These are phyloP conservation scores for Lampropteryx suffumata DNA, from an alignment of 2,888 invertebrate genomes.

Conservation along the genomic window DNA sequence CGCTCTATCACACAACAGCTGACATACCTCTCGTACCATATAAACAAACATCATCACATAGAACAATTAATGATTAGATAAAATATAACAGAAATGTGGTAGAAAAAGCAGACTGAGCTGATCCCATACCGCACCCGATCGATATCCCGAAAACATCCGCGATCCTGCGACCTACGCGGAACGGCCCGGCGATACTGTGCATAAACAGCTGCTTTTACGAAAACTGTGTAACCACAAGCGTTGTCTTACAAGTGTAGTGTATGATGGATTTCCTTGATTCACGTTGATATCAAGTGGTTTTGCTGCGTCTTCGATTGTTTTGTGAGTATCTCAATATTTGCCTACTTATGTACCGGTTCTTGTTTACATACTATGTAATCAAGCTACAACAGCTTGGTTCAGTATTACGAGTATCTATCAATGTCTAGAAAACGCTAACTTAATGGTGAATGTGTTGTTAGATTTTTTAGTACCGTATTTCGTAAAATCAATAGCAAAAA, in stretches of 20 bases:
- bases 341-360: constrained; percentile 43
- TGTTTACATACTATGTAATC: constrained; percentile 39
- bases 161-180: constrained; percentile 53
- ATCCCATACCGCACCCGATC: constrained; percentile 57
- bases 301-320: constrained; percentile 54
- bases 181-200: constrained; percentile 65
- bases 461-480: no score
- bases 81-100: constrained; percentile 34
- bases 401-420: constrained; percentile 23
- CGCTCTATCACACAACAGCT: constrained; percentile 57
- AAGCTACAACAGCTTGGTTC: constrained; percentile 17
- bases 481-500: neutral
- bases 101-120: constrained; percentile 35
- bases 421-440: constrained; percentile 10
- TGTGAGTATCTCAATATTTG: constrained; percentile 52
- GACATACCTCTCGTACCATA: constrained; percentile 52
- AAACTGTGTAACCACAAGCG: constrained; percentile 44
- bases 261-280: constrained; percentile 69
- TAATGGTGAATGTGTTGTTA: no score
- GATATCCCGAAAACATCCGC: constrained; percentile 61
- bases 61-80: constrained; percentile 29
- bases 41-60: constrained; percentile 56
- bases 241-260: constrained; percentile 62
- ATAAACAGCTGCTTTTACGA: constrained; percentile 55
- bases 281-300: constrained; percentile 55